phyloP scores from a whole-genome alignment of 2,113 vertebrate genomes.

The Callionymus lyra region DNA sequence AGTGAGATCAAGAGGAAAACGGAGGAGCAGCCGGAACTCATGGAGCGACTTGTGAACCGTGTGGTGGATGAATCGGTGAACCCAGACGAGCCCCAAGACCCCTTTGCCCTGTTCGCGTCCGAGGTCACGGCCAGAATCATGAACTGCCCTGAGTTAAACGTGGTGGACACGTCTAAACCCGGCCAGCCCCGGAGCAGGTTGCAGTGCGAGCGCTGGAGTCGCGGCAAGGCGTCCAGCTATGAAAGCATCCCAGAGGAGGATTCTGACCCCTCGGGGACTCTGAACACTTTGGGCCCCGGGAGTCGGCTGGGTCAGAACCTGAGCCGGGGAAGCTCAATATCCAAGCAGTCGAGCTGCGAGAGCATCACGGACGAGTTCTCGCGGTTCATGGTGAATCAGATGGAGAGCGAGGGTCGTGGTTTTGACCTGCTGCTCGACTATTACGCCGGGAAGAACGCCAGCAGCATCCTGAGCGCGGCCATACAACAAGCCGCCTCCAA shows the following conservation, averaged over 20 bases:
- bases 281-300: constrained; percentile 68
- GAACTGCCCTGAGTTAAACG: constrained; percentile 82
- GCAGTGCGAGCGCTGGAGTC: constrained; percentile 84
- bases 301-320: constrained; percentile 76
- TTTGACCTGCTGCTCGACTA: constrained; percentile 93
- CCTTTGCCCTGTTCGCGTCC: constrained; percentile 81
- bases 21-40: constrained; percentile 92
- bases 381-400: constrained; percentile 96
- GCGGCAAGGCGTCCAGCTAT: constrained; percentile 84
- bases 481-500: constrained; percentile 80
- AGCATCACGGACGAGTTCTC: constrained; percentile 98
- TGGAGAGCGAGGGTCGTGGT: constrained; percentile 90
- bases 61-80: constrained; percentile 89
- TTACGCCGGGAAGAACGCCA: constrained; percentile 92
- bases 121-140: constrained; percentile 91
- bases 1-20: constrained; percentile 97
- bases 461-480: constrained; percentile 82
- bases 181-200: constrained; percentile 78
- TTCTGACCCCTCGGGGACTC: constrained; percentile 55
- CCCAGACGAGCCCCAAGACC: constrained; percentile 79
- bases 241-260: constrained; percentile 96
- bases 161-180: constrained; percentile 79
- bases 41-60: constrained; percentile 88
- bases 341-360: constrained; percentile 96
- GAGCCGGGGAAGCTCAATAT: constrained; percentile 90